phyloP scores from a whole-genome alignment of 2,797 vertebrate species.

The Falco peregrinus region DNA sequence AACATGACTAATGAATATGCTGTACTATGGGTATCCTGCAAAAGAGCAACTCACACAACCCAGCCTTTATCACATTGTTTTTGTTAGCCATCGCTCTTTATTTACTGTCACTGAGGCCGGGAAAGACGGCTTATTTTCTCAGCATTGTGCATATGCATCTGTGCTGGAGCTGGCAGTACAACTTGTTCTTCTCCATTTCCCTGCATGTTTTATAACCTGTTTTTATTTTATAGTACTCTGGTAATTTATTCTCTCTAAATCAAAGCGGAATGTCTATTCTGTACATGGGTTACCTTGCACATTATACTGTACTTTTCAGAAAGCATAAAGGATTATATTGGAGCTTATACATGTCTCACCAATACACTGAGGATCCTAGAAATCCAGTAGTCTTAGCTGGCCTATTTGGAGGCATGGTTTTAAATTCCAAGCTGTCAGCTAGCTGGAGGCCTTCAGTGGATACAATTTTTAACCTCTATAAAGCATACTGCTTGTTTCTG shows the following conservation, averaged over 20 bases:
- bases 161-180: constrained; percentile 50
- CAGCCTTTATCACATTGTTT: constrained; percentile 55
- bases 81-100: constrained; percentile 5
- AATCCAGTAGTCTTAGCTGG: neutral
- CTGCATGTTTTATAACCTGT: constrained; percentile 25
- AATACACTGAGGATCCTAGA: neutral
- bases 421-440: neutral
- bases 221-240: constrained; percentile 16
- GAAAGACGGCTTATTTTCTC: constrained; percentile 49
- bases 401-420: neutral
- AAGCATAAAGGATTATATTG: neutral
- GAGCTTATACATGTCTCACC: neutral
- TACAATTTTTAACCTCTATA: neutral
- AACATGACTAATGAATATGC: constrained; percentile 46
- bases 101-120: constrained; percentile 42
- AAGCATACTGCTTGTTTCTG: neutral
- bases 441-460: neutral
- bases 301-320: neutral
- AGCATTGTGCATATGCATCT: constrained; percentile 29
- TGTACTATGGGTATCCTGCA: neutral
- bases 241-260: neutral
- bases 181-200: constrained; percentile 40
- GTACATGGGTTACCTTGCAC: neutral
- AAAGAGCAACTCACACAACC: constrained; percentile 9
- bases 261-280: neutral